A percentile compares a stretch with the other conserved stretches of the same genome.
phyloP scores from a whole-genome alignment of 2,888 invertebrate genomes.

The Lamellibrachia satsuma region DNA sequence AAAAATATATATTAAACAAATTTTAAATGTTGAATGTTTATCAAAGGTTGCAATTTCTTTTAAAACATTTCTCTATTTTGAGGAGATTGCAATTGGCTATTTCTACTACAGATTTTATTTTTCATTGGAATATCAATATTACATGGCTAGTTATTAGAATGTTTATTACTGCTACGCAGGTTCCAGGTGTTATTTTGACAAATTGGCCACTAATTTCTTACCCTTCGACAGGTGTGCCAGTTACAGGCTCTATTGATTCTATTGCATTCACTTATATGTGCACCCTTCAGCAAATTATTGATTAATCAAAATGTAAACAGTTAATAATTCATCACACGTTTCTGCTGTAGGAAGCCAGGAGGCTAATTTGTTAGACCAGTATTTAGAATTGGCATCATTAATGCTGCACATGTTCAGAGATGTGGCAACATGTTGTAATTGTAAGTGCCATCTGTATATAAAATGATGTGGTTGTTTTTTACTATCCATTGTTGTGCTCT shows the following conservation, averaged over 20 bases:
- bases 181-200: background rate
- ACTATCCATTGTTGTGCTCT: background rate
- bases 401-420: background rate
- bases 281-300: background rate
- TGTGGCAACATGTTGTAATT: background rate
- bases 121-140: background rate
- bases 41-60: too few relatives aligned
- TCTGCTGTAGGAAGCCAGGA: background rate
- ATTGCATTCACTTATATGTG: background rate
- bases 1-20: too few relatives aligned
- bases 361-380: background rate
- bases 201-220: background rate
- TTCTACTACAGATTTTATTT: background rate
- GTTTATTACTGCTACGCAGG: background rate
- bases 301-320: background rate
- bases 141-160: background rate
- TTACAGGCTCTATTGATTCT: background rate
- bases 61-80: background rate
- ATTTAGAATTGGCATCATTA: conserved; percentile 10
- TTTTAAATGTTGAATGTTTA: too few relatives aligned
- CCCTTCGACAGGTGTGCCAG: background rate
- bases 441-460: background rate
- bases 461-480: background rate
- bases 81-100: background rate
- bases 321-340: conserved; percentile 6